These are phyloP conservation scores for Diplodus puntazzo DNA, from an alignment of 2,797 vertebrate species.

Conservation along the genomic window DNA sequence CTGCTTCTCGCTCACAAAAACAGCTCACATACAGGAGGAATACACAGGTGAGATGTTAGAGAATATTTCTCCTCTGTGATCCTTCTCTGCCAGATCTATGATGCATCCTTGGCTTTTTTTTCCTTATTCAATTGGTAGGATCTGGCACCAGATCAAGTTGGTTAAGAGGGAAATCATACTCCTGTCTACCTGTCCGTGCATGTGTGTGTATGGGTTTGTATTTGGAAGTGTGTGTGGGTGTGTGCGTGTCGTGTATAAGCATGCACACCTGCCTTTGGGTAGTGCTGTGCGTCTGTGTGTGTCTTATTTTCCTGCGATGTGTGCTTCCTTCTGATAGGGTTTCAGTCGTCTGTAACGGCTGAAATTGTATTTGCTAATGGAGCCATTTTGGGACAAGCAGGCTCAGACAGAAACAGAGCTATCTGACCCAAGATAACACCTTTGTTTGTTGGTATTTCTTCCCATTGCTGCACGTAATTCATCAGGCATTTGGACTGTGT, in stretches of 20 bases:
- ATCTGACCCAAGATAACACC: constrained; percentile 70
- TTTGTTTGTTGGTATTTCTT: constrained; percentile 68
- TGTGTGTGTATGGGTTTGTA: constrained; percentile 4
- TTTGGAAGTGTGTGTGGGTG: constrained; percentile 11
- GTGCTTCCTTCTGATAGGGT: constrained; percentile 64
- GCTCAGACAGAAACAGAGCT: constrained; percentile 69
- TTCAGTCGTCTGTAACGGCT: constrained; percentile 77
- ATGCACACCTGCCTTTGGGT: constrained; percentile 29
- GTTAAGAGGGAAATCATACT: constrained; percentile 55
- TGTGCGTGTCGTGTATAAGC: constrained; percentile 23
- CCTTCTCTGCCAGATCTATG: constrained; percentile 36
- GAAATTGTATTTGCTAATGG: constrained; percentile 82
- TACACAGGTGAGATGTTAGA: constrained; percentile 29
- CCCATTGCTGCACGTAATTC: constrained; percentile 51
- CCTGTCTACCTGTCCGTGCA: constrained; percentile 30
- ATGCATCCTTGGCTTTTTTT: constrained; percentile 34
- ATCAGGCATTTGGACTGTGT: constrained; percentile 42
- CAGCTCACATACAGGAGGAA: constrained; percentile 29
- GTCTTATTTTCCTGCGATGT: constrained; percentile 41
- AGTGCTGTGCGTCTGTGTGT: constrained; percentile 10
- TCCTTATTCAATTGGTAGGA: constrained; percentile 59
- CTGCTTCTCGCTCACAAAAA: constrained; percentile 37
- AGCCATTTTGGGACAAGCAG: constrained; percentile 72
- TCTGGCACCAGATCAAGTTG: constrained; percentile 62
- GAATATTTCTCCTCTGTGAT: constrained; percentile 39